phyloP scores from a whole-genome alignment of 2,888 invertebrate species.

The Ormyrus thymus region DNA sequence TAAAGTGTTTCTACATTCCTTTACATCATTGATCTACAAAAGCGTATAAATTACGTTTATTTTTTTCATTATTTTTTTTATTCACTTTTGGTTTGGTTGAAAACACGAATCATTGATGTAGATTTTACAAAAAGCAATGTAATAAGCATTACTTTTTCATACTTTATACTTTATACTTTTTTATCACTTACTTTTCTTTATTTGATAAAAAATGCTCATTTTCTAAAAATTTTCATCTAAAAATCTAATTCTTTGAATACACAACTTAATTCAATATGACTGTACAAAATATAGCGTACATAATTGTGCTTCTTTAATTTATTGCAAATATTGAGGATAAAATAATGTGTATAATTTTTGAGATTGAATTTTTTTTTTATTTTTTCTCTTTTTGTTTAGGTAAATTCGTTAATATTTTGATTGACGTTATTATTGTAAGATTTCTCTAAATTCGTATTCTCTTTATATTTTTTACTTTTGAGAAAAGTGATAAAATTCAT shows the following conservation, averaged over 20 bases:
- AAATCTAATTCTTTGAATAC: conserved; percentile 50
- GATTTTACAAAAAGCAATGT: background rate
- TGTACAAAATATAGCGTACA: conserved; percentile 70
- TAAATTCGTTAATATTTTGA: conserved; percentile 51
- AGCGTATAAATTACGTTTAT: conserved; percentile 55
- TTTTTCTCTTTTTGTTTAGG: conserved; percentile 14
- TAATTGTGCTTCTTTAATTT: conserved; percentile 65
- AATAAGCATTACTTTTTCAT: conserved; percentile 19
- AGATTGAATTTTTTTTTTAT: conserved; percentile 10
- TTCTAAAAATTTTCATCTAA: conserved; percentile 39
- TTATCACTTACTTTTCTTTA: background rate
- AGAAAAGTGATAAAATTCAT: conserved; percentile 29
- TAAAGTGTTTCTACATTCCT: conserved; percentile 21
- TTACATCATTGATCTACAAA: conserved; percentile 47
- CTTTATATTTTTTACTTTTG: conserved; percentile 22
- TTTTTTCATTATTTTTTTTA: conserved; percentile 51
- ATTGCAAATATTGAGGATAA: conserved; percentile 60
- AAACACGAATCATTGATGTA: conserved; percentile 59
- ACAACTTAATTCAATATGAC: conserved; percentile 64
- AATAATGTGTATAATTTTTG: conserved; percentile 15
- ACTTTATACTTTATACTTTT: conserved; percentile 9
- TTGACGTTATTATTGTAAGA: conserved; percentile 34
- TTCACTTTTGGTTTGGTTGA: conserved; percentile 45
- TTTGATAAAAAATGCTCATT: conserved; percentile 46
- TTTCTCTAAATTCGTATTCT: conserved; percentile 33